These are phyloP conservation scores for Volucella zonaria DNA, from an alignment of 2,888 invertebrate genomes.

Conservation along the genomic window DNA sequence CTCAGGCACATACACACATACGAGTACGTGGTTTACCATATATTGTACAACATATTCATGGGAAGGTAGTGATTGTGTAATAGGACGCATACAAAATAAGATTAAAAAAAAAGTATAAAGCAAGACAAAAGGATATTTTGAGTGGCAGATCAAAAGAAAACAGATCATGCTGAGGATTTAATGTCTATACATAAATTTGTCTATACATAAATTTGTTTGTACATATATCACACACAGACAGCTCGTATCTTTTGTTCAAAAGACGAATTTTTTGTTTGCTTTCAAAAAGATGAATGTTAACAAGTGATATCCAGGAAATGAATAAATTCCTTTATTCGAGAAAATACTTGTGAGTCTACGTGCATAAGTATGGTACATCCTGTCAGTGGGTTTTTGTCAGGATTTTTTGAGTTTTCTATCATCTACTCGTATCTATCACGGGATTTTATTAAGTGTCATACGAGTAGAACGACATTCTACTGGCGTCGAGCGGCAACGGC, in stretches of 20 bases:
- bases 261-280: conserved; percentile 2
- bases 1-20: too few relatives aligned
- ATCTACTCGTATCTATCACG: too few relatives aligned
- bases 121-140: conserved; percentile 65
- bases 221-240: too few relatives aligned
- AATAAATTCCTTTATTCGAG: conserved; percentile 25
- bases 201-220: too few relatives aligned
- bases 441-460: too few relatives aligned
- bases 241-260: conserved; percentile 2
- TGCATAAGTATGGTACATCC: conserved; percentile 37
- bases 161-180: conserved; percentile 23
- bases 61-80: conserved; percentile 51
- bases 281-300: conserved; percentile 32
- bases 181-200: not conserved
- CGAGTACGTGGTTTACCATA: too few relatives aligned
- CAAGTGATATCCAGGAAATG: conserved; percentile 33
- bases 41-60: conserved; percentile 34
- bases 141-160: conserved; percentile 72
- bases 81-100: conserved; percentile 60
- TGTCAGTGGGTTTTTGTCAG: conserved; percentile 1
- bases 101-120: conserved; percentile 21
- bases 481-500: too few relatives aligned
- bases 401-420: too few relatives aligned
- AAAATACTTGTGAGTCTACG: conserved; percentile 8
- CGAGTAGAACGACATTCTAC: too few relatives aligned